Percentiles rank a stretch among this genome's conserved stretches.
These are phyloP conservation scores for Eulimnadia texana DNA, from an alignment of 1,140 invertebrate species.

Conservation along the genomic window DNA sequence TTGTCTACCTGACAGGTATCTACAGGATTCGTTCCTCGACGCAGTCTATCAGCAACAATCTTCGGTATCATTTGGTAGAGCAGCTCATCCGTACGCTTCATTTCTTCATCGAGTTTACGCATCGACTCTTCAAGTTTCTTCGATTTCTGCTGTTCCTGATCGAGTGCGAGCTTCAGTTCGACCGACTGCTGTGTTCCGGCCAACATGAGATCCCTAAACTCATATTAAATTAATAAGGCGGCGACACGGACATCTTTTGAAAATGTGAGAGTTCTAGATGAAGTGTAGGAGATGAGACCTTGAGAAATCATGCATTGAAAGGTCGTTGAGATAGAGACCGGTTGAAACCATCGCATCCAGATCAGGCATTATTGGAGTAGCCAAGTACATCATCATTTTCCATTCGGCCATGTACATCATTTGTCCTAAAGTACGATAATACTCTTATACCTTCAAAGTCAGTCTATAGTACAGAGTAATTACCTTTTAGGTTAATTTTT, in stretches of 20 bases:
- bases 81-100: constrained; percentile 86
- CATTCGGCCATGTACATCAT: constrained; percentile 98
- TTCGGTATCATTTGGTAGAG: constrained; percentile 98
- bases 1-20: constrained; percentile 78
- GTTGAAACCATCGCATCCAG: constrained; percentile 71
- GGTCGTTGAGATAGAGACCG: constrained; percentile 77
- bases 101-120: constrained; percentile 86
- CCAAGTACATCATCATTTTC: constrained; percentile 91
- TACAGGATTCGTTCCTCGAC: constrained; percentile 82
- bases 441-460: too few relatives aligned
- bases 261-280: too few relatives aligned
- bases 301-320: background rate
- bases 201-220: constrained; percentile 78
- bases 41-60: constrained; percentile 78
- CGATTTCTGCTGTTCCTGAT: constrained; percentile 92
- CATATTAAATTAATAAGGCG: too few relatives aligned
- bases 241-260: too few relatives aligned
- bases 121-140: constrained; percentile 93
- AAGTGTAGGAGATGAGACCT: too few relatives aligned
- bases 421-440: too few relatives aligned
- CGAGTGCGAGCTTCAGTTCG: constrained; percentile 86
- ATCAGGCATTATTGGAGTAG: constrained; percentile 88
- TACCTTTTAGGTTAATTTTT: constrained; percentile 57
- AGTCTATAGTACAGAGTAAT: too few relatives aligned
- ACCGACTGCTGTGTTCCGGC: constrained; percentile 94